Evolutionary conservation across 2,797 vertebrate species (phyloP), one percentile per base, ranked within the genome.

Genomic region (Dallia pectoralis): DNA sequence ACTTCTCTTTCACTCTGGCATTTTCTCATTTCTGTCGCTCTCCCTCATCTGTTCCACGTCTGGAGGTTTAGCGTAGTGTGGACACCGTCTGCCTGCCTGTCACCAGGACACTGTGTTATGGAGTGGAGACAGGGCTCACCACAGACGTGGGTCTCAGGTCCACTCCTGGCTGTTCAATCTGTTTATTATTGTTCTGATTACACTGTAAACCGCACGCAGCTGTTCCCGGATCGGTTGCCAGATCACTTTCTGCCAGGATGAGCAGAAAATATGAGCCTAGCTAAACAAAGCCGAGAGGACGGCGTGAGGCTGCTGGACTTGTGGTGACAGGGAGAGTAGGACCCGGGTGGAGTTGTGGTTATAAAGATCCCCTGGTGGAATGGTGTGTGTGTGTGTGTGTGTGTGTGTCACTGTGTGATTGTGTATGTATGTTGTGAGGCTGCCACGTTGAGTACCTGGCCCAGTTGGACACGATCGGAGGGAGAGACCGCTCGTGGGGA

Each of bases 111-210:
- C 9, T 44, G 40, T 44, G 40, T 44, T 44, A 14, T 44, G 40
- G 40, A 48, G 47, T 48, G 1, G 47, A 56, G n/a, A 3, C 51
- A 56, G 51, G 11, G 51, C 4, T n/a, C 19, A n/a, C 16, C 47
- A 4, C 2, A 4, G 22, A 19, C 9, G 22, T 22, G 22, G 53
- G 22, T 59, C 22, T 22, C 53, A 12, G 53, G 32, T 18, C 32
- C 63, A 65, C 63, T 36, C 63, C 63, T 36, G n/a, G 25, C 53
- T 36, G 19, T 36, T 36, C 30, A 66, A 30, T 27, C 25, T 44
- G 27, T 73, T 70, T 70, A 36, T 73, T 59, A 77, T 70, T 66
- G 32, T 73, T 59, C 25, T 63, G 51, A 65, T 73, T 73, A 59
- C 47, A 61, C 44, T 59, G 29, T 25, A 73, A 73, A 69, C 66